Evolutionary conservation across 1,140 invertebrate genomes (phyloP), one percentile per base, ranked within the genome.

Genomic region (Bombus huntii): DNA sequence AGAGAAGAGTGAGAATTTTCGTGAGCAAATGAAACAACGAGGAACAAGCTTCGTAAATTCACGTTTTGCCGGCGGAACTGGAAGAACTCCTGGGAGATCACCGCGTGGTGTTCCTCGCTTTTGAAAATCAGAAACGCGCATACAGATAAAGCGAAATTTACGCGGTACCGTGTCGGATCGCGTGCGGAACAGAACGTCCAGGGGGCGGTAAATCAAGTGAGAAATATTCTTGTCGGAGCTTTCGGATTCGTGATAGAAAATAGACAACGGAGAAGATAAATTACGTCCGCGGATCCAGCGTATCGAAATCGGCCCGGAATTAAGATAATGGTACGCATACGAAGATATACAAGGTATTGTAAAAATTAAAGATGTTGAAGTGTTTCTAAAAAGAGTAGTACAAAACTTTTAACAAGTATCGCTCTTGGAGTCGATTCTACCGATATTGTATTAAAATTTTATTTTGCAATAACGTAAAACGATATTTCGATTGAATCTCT

Each of bases 131-230:
- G 31, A 34, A 15, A 47, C 70, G n/a, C 68, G 71, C 22, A 34
- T 53, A 22, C 31, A 42, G 57, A 82, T 75, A 82, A 75, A 82
- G 57, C n/a, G 71, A 34, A 75, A 82, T 82, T 75, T 75, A 75
- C 81, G 72, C 57, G 42, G 53, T 18, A 10, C n/a, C 80, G 39
- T 37, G 53, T 47, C 70, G 39, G 80, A 62, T 81, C 59, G 71
- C 57, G 71, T 62, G 53, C 71, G 15, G 34, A 47, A 75, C 81
- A 59, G 37, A 65, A 44, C 39, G 57, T 42, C 31, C 31, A 18
- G 57, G 15, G 39, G 8, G 28, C 72, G 42, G 4, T 75, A 75
- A 75, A 82, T 75, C 81, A 75, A 75, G 65, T 31, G 80, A 34
- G 71, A 66, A 47, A 44, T 62, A 62, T 75, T 47, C 39, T 47